These are phyloP conservation scores for Anthopleura sola DNA, from an alignment of 64 coral and sea anemone genomes.

Conservation along the genomic window DNA sequence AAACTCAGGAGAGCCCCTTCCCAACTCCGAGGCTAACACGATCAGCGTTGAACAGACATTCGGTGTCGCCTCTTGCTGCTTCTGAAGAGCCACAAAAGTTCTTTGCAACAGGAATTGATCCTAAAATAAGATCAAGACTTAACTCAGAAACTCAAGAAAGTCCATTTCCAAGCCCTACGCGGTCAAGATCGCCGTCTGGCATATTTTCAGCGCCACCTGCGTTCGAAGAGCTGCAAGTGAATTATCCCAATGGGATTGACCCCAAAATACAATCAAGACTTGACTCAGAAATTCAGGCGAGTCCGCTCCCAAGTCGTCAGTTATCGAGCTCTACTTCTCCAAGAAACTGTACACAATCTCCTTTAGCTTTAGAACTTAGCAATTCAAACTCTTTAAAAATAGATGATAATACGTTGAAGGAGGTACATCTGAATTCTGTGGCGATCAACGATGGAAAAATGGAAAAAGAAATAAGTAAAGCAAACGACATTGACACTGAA, in stretches of 20 bases:
- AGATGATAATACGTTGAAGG: neutral
- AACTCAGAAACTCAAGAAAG: neutral
- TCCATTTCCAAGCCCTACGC: neutral
- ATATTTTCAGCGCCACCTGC: neutral
- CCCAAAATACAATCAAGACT: slow-evolving; percentile 11
- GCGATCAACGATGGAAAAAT: neutral
- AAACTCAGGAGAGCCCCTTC: neutral
- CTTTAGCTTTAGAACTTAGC: neutral
- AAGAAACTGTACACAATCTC: neutral
- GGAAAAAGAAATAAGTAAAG: neutral
- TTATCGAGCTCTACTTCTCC: neutral
- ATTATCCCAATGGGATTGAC: neutral
- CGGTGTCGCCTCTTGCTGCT: neutral
- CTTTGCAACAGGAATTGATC: neutral
- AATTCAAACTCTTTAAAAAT: neutral
- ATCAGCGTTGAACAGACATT: neutral
- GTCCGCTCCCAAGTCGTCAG: neutral
- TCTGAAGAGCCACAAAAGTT: neutral
- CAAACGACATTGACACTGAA: neutral
- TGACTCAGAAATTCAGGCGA: neutral
- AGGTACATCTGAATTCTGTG: neutral
- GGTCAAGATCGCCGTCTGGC: neutral
- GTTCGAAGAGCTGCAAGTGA: neutral
- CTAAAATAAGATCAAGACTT: neutral
- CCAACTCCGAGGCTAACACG: neutral